A percentile compares a stretch with the other conserved stretches of the same genome.
Conservation (phyloP, 2,797 vertebrate species). For the Glossophaga mutica region DNA sequence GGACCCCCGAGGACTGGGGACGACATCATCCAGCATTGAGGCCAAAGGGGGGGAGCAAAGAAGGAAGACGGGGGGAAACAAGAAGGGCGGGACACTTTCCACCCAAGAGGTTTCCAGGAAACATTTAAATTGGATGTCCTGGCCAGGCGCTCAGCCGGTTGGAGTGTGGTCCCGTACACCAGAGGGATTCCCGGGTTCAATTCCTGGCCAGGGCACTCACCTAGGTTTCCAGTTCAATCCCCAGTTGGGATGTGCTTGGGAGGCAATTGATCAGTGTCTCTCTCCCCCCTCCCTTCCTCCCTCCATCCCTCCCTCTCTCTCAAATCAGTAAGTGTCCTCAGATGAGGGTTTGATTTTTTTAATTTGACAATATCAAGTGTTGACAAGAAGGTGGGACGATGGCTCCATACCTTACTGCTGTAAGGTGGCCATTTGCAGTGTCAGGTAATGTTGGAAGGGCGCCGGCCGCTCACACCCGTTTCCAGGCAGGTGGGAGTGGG, state of each 20-base stretch:
- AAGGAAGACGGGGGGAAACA: not conserved
- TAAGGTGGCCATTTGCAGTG: accelerated
- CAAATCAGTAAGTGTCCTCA: too few relatives aligned
- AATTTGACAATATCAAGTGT: not conserved
- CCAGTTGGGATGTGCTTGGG: too few relatives aligned
- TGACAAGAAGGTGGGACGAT: too few relatives aligned
- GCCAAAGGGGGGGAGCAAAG: not conserved
- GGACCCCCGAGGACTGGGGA: accelerated
- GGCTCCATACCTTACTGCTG: accelerated
- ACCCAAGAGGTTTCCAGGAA: not conserved
- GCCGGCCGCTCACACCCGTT: accelerated
- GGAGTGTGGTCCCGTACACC: too few relatives aligned
- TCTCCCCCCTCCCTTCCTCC: too few relatives aligned
- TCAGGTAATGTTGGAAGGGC: accelerated
- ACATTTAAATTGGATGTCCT: not conserved
- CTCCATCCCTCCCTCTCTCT: too few relatives aligned
- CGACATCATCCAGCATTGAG: accelerated
- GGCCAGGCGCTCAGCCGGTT: too few relatives aligned
- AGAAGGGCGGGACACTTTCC: not conserved
- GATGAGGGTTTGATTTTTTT: too few relatives aligned
- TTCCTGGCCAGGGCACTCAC: too few relatives aligned
- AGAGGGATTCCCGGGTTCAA: too few relatives aligned
- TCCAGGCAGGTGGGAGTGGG: not conserved
- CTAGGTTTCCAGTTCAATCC: too few relatives aligned
- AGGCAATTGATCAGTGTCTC: too few relatives aligned